Base-by-base conservation (phyloP, 2,888 invertebrate species). In the Napeogenes inachia region DNA sequence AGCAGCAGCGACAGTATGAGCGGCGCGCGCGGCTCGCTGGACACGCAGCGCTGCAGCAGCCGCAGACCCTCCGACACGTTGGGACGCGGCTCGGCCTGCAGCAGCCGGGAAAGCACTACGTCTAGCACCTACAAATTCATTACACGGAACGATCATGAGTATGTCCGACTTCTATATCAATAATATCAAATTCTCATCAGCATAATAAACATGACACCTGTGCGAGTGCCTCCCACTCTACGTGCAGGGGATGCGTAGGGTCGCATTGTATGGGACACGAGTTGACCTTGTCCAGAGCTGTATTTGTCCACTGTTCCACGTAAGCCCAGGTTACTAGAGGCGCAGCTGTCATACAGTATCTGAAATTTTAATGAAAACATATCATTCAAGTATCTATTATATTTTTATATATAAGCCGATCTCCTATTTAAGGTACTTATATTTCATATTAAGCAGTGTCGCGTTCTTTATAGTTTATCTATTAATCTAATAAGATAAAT, bases 141-240 rank as follows among this genome's bases (percentile, higher is more conserved):
- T 30, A 30, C n/a, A 50, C 6, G 12, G 2, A 30, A 50, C 10
- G 4, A 4, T 50, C 10, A 42, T 10, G 10, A 42, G 35, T 3
- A 10, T 42, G 8, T 2, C 42, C 10, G 2, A 42, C 42, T 10
- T 42, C 42, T 42, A 10, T 42, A 42, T 42, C 8, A 42, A 42
- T 42, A 35, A 35, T 5, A 5, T 42, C 5, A 3, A 2, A 12
- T 42, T 42, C 3, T 42, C 10, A 42, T 10, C 10, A 42, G 1
- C 42, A 10, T 42, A 3, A 8, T 10, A 45, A 35, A 35, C 35
- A 35, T 35, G 33, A 13, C 42, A 89, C 91, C 81, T 84, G 86
- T 2, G 94, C 93, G 10, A 97, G 81, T 0, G 96, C 96, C 74
- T 97, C 97, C 96, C 96, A 96, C 81, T 97, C 96, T 55, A 96